These are phyloP conservation scores for Sigmodon hispidus DNA, from an alignment of 2,113 vertebrate genomes.

Conservation along the genomic window DNA sequence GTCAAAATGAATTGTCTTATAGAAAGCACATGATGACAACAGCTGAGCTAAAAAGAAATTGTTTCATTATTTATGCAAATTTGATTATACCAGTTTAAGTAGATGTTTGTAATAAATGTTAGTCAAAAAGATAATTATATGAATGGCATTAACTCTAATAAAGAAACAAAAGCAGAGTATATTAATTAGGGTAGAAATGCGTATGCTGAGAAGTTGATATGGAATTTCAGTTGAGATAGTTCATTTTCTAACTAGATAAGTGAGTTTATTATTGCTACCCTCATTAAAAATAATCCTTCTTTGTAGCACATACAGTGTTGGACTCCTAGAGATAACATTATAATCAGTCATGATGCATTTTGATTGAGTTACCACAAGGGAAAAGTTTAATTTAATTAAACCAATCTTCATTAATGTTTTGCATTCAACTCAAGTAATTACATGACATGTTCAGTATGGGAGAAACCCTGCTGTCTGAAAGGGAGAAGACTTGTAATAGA, in stretches of 20 bases:
- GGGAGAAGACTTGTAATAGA: slow-evolving; percentile 67
- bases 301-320: slow-evolving; percentile 81
- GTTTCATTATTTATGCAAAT: slow-evolving; percentile 75
- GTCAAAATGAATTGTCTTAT: slow-evolving; percentile 52
- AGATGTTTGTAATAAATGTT: slow-evolving; percentile 77
- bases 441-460: slow-evolving; percentile 81
- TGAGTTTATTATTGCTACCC: slow-evolving; percentile 80
- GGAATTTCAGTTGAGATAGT: slow-evolving; percentile 80
- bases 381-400: slow-evolving; percentile 91
- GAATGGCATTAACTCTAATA: slow-evolving; percentile 74
- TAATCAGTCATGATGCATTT: slow-evolving; percentile 88
- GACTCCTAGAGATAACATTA: slow-evolving; percentile 87
- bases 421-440: slow-evolving; percentile 87
- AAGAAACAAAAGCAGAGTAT: slow-evolving; percentile 69
- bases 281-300: slow-evolving; percentile 84
- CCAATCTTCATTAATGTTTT: slow-evolving; percentile 88
- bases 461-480: slow-evolving; percentile 81
- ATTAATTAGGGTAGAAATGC: slow-evolving; percentile 81
- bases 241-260: slow-evolving; percentile 81
- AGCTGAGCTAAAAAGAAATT: slow-evolving; percentile 67
- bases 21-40: slow-evolving; percentile 12
- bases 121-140: slow-evolving; percentile 78
- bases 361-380: slow-evolving; percentile 88
- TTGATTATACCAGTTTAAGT: slow-evolving; percentile 74
- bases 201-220: slow-evolving; percentile 79